Percentiles rank a stretch among this genome's conserved stretches.
phyloP scores from a whole-genome alignment of 1,140 invertebrate genomes.

The Orussus abietinus region DNA sequence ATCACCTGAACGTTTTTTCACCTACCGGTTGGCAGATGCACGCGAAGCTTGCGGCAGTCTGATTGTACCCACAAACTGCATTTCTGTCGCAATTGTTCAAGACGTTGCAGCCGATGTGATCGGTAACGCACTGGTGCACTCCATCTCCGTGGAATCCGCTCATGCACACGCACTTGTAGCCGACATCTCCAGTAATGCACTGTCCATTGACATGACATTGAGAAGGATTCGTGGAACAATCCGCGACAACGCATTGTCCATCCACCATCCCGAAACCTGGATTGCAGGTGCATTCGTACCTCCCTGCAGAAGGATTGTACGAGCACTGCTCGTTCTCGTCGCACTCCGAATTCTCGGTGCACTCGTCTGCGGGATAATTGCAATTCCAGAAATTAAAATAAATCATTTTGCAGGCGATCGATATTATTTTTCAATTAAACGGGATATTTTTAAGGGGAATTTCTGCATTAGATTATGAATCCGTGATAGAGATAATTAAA shows the following conservation, averaged over 20 bases:
- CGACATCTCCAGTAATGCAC: slow-evolving; percentile 53
- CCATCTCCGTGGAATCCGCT: slow-evolving; percentile 77
- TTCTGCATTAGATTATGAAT: too few relatives aligned
- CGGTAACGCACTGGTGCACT: slow-evolving; percentile 59
- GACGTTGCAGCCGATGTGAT: slow-evolving; percentile 71
- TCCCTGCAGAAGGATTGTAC: slow-evolving; percentile 55
- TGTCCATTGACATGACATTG: slow-evolving; percentile 64
- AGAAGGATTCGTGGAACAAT: slow-evolving; percentile 44
- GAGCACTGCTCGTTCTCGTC: slow-evolving; percentile 72
- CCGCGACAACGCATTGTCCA: slow-evolving; percentile 55
- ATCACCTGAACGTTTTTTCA: too few relatives aligned
- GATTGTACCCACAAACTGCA: slow-evolving; percentile 76
- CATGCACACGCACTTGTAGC: slow-evolving; percentile 74
- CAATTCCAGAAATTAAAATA: too few relatives aligned
- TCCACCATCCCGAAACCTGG: slow-evolving; percentile 55
- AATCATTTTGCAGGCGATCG: too few relatives aligned
- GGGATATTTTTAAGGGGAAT: too few relatives aligned
- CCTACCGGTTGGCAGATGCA: slow-evolving; percentile 57
- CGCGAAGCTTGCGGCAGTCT: slow-evolving; percentile 46
- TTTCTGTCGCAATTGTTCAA: slow-evolving; percentile 78
- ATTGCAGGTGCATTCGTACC: slow-evolving; percentile 69
- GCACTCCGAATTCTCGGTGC: slow-evolving; percentile 67
- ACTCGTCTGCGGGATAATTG: slow-evolving; percentile 64
- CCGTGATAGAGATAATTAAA: too few relatives aligned
- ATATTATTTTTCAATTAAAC: too few relatives aligned